A percentile compares a stretch with the other conserved stretches of the same genome.
Evolutionary conservation across 2,113 vertebrate genomes (phyloP).

Genomic region (Lanius ludovicianus): DNA sequence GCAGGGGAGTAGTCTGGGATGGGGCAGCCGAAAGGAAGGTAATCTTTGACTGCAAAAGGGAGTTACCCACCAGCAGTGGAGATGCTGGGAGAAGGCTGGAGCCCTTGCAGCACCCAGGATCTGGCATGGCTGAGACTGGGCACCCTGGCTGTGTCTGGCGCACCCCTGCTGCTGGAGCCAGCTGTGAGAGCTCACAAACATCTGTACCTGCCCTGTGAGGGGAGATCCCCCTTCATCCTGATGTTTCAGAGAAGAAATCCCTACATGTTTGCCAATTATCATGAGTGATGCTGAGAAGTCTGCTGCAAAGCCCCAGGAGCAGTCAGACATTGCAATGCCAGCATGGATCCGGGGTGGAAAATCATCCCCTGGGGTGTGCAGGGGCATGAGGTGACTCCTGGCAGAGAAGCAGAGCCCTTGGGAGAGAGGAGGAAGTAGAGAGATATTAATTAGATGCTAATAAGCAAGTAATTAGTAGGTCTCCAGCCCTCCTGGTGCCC

Average conservation of each 20-base stretch:
- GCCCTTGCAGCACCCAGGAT: neutral
- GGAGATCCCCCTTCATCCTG: neutral
- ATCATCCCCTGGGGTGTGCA: neutral
- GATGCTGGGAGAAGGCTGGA: neutral
- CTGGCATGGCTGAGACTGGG: neutral
- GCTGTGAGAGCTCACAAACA: neutral
- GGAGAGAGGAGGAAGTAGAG: neutral
- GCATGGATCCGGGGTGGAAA: neutral
- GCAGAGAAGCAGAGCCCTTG: neutral
- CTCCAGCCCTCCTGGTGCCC: neutral
- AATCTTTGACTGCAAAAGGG: neutral
- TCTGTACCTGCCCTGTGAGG: neutral
- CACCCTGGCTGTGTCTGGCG: neutral
- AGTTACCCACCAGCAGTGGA: neutral
- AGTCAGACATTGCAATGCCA: rapidly evolving
- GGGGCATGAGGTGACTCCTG: neutral
- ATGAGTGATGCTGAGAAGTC: neutral
- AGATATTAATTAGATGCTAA: neutral
- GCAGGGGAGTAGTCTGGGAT: neutral
- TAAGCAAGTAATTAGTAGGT: neutral
- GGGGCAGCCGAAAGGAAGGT: neutral
- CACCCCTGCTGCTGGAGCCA: neutral
- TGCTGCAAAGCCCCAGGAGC: neutral
- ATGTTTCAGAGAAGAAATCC: neutral
- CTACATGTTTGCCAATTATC: neutral